Evolutionary conservation across 1,140 invertebrate species (phyloP).

Genomic region (Penaeus chinensis): DNA sequence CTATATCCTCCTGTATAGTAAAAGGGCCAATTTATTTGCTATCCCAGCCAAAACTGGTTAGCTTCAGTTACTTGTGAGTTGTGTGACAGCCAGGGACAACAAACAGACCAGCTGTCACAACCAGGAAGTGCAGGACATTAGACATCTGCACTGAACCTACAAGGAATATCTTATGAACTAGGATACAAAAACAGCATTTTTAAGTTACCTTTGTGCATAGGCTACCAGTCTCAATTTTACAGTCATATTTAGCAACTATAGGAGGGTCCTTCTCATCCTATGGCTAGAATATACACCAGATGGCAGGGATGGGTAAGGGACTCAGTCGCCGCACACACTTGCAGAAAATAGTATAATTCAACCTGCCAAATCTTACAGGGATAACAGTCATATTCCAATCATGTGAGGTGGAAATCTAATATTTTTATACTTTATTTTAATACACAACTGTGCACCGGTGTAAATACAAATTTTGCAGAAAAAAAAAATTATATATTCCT

Average conservation of each 20-base stretch:
- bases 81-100: constrained; percentile 10
- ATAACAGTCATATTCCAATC: no score
- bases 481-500: no score
- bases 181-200: constrained; percentile 41
- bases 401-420: no score
- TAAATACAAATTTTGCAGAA: no score
- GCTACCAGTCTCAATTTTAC: constrained; percentile 48
- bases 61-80: constrained; percentile 14
- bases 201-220: constrained; percentile 49
- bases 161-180: constrained; percentile 41
- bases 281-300: constrained; percentile 42
- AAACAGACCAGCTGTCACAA: constrained; percentile 29
- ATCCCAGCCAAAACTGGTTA: not conserved
- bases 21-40: not conserved
- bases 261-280: constrained; percentile 40
- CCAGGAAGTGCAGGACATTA: not conserved
- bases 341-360: not conserved
- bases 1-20: not conserved
- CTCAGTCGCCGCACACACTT: not conserved
- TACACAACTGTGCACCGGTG: no score
- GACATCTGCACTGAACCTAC: constrained; percentile 13
- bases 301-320: constrained; percentile 36
- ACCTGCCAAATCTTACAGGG: no score
- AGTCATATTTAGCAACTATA: constrained; percentile 46
- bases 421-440: no score